Conservation (phyloP, 2,113 vertebrate species). For the Pseudopipra pipra region DNA sequence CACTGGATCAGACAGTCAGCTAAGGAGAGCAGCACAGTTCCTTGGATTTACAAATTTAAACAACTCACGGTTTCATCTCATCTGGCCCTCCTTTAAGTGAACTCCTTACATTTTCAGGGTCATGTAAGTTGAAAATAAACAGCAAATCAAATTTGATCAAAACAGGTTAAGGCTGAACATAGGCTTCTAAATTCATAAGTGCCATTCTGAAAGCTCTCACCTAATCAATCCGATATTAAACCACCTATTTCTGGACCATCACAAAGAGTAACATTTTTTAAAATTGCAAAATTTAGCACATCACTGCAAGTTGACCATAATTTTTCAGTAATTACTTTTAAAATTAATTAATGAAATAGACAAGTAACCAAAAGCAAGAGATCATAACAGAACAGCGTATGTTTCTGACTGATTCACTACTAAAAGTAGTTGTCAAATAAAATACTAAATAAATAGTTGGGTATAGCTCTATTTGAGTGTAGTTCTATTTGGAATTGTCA, state of each 20-base stretch:
- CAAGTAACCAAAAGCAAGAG: background rate
- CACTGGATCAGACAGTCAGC: background rate
- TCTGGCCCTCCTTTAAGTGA: background rate
- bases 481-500: background rate
- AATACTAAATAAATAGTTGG: background rate
- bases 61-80: background rate
- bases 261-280: background rate
- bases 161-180: background rate
- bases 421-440: background rate
- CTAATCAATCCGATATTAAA: background rate
- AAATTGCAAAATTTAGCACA: background rate
- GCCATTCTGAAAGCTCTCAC: background rate
- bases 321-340: background rate
- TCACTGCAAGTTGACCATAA: background rate
- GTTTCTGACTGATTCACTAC: background rate
- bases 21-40: background rate
- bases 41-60: background rate
- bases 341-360: background rate
- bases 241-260: background rate
- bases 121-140: background rate
- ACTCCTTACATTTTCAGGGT: background rate
- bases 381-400: background rate
- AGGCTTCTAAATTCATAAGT: background rate
- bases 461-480: background rate
- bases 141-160: background rate